Base-by-base conservation (phyloP, 1,140 invertebrate species). In the Bombus soroeensis region DNA sequence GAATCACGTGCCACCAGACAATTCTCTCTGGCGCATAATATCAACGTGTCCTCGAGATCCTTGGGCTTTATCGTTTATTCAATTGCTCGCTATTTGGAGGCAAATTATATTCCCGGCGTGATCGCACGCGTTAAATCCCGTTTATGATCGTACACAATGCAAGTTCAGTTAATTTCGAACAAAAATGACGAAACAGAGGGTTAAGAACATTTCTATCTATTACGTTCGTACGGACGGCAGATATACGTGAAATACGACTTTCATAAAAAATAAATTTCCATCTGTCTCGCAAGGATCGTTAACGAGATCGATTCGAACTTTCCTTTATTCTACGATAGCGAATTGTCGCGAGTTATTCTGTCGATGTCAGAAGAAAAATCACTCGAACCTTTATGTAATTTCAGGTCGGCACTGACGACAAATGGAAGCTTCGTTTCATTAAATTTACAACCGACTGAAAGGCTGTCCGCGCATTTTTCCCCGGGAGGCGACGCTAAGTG, bases 351-450 rank as follows among this genome's bases (percentile, higher is more conserved):
- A 78, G 28, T 85, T 71, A 79, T 53, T 72, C 28, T 12, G 8
- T 5, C 34, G 25, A 12, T 25, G 59, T 83, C 8, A 18, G 57
- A 53, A 81, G 71, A 57, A 80, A 73, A 85, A 73, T 85, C 82
- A 70, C 64, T 78, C 47, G 32, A 1, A 25, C 25, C 76, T 80
- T 80, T 62, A 72, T 72, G 57, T 41, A 72, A 84, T 79, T 84
- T 78, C 39, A 71, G 8, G 25, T 25, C 25, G 39, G 12, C 39
- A 10, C n/a, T 28, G 39, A 10, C 39, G 66, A 73, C 64, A 85
- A 85, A 85, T 80, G 83, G 68, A 72, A 22, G 41, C 34, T 77
- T 18, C n/a, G 75, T 85, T 80, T 85, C 83, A 85, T 85, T 85
- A 85, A 85, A 85, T 80, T 85, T 85, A 59, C 66, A 80, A 53